These are phyloP conservation scores for Melanophora roralis DNA, from an alignment of 2,888 invertebrate genomes.

Conservation along the genomic window DNA sequence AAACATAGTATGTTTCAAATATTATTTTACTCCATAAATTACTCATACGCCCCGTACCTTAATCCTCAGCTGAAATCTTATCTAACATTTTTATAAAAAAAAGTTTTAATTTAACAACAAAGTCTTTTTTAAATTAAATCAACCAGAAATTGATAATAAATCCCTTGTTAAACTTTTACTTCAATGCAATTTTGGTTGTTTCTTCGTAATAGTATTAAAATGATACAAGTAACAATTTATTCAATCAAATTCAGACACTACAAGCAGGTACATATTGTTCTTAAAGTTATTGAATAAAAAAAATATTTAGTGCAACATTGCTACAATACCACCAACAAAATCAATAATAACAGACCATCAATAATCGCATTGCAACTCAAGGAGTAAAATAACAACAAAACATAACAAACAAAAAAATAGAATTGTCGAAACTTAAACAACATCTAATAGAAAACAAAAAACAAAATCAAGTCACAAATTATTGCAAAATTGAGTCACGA, in stretches of 20 bases:
- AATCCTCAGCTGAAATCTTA: no score
- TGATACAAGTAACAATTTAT: slow-evolving; percentile 37
- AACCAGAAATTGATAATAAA: not conserved
- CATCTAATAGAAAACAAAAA: slow-evolving; percentile 47
- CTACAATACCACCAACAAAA: not conserved
- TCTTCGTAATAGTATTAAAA: slow-evolving; percentile 40
- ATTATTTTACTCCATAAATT: no score
- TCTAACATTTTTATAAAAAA: no score
- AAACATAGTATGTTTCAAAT: no score
- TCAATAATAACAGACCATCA: slow-evolving; percentile 35
- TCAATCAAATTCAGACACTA: slow-evolving; percentile 36
- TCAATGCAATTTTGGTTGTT: not conserved
- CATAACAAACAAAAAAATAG: no score
- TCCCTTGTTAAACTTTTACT: not conserved
- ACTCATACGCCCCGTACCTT: no score
- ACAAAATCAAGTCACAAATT: slow-evolving; percentile 65
- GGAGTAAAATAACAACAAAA: slow-evolving; percentile 51
- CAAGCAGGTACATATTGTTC: slow-evolving; percentile 39
- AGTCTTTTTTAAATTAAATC: not conserved
- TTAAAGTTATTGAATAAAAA: no score
- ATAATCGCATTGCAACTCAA: slow-evolving; percentile 65
- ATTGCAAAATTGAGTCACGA: slow-evolving; percentile 73
- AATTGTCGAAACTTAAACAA: slow-evolving; percentile 53
- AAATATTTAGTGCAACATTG: slow-evolving; percentile 18
- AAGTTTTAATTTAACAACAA: no score